These are phyloP conservation scores for Scarus forsteni DNA, from an alignment of 2,797 vertebrate genomes.

Conservation along the genomic window DNA sequence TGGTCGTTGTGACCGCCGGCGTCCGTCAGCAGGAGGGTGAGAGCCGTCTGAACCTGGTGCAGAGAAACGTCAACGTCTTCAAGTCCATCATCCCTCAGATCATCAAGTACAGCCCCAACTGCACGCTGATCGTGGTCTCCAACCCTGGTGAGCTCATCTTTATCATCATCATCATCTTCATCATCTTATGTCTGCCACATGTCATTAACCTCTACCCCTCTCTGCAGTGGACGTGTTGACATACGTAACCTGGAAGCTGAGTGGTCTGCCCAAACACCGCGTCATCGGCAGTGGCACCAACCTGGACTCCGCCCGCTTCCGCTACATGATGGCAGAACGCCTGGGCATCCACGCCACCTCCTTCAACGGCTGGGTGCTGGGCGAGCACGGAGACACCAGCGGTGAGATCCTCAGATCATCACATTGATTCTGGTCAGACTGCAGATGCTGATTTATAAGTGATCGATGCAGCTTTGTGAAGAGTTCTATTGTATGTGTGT, in stretches of 20 bases:
- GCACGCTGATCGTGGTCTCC: constrained; percentile 94
- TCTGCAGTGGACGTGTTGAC: constrained; percentile 93
- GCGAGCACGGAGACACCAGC: constrained; percentile 97
- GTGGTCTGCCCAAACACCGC: constrained; percentile 94
- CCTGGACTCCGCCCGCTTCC: constrained; percentile 96
- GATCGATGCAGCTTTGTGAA: too few species aligned
- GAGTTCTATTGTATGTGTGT: too few species aligned
- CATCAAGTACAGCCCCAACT: constrained; percentile 93
- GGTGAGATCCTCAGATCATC: constrained; percentile 79
- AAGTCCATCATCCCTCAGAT: constrained; percentile 95
- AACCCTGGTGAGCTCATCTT: constrained; percentile 89
- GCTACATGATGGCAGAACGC: constrained; percentile 92
- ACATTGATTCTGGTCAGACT: too few species aligned
- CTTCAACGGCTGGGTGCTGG: constrained; percentile 96
- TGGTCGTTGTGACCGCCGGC: constrained; percentile 94
- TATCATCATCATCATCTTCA: background rate
- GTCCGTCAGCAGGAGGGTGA: constrained; percentile 98
- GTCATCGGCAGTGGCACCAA: constrained; percentile 98
- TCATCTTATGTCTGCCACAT: background rate
- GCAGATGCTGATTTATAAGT: too few species aligned
- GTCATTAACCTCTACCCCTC: background rate
- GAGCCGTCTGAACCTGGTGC: constrained; percentile 95
- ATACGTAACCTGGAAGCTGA: constrained; percentile 98
- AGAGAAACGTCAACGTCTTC: constrained; percentile 97
- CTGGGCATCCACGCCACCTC: constrained; percentile 92